Evolutionary conservation across 1,140 invertebrate genomes (phyloP).

Genomic region (Bombus affinis): DNA sequence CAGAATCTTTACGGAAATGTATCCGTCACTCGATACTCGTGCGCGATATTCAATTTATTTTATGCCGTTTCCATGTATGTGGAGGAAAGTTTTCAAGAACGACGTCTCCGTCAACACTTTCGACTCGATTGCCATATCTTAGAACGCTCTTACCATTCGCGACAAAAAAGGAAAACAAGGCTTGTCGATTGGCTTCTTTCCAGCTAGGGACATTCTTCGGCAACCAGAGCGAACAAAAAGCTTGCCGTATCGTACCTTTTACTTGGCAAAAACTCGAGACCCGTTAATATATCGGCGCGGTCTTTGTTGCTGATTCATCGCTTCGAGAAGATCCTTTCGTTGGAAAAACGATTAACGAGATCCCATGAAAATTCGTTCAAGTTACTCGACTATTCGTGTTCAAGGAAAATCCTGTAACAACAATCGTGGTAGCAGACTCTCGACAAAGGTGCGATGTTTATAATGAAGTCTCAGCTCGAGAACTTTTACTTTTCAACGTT

Average conservation of each 20-base stretch:
- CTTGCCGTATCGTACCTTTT: slow-evolving; percentile 19
- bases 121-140: slow-evolving; percentile 37
- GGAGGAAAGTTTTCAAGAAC: slow-evolving; percentile 29
- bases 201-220: slow-evolving; percentile 26
- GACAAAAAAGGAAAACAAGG: slow-evolving; percentile 43
- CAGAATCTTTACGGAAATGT: too few relatives aligned
- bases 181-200: slow-evolving; percentile 41
- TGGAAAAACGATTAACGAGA: slow-evolving; percentile 6
- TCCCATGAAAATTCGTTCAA: neutral
- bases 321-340: too few relatives aligned
- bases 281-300: slow-evolving; percentile 26
- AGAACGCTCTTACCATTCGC: neutral
- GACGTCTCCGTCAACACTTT: slow-evolving; percentile 29
- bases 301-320: slow-evolving; percentile 32
- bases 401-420: neutral
- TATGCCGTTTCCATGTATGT: neutral
- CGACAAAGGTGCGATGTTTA: slow-evolving; percentile 32
- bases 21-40: neutral
- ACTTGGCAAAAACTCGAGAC: slow-evolving; percentile 30
- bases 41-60: neutral
- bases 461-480: slow-evolving; percentile 25
- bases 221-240: slow-evolving; percentile 17
- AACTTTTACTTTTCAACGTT: slow-evolving; percentile 26
- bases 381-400: neutral
- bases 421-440: neutral